These are phyloP conservation scores for Acleris laterana DNA, from an alignment of 2,888 invertebrate genomes.

Conservation along the genomic window DNA sequence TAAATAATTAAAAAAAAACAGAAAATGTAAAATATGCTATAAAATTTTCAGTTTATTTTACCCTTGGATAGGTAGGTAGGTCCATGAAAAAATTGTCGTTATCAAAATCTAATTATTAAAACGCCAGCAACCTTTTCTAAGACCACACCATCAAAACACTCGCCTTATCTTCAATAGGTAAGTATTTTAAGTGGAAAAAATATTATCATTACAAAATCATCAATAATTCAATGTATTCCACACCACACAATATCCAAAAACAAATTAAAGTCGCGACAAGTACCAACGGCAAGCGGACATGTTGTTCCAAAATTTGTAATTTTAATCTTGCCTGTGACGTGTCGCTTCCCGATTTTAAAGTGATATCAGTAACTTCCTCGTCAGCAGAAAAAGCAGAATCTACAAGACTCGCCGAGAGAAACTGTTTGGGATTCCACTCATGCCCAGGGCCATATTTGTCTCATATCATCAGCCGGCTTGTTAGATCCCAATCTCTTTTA, in stretches of 20 bases:
- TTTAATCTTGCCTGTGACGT: not conserved
- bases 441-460: slow-evolving; percentile 75
- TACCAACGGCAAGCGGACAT: not conserved
- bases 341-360: slow-evolving; percentile 11
- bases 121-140: no score
- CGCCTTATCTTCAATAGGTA: no score
- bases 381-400: slow-evolving; percentile 19
- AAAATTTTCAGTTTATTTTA: no score
- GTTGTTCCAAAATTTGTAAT: slow-evolving; percentile 5
- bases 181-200: no score
- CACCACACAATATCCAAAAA: not conserved
- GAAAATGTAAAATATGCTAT: no score
- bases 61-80: no score
- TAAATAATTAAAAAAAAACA: no score
- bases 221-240: no score
- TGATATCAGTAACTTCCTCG: slow-evolving; percentile 15
- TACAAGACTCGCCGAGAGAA: slow-evolving; percentile 18
- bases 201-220: no score
- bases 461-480: slow-evolving; percentile 74
- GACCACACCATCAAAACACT: no score
- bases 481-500: slow-evolving; percentile 78
- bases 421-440: slow-evolving; percentile 71
- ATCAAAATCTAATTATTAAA: no score
- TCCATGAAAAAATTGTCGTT: no score
- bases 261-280: not conserved